phyloP scores from a whole-genome alignment of 1,140 invertebrate genomes.

The Aricia agestis region DNA sequence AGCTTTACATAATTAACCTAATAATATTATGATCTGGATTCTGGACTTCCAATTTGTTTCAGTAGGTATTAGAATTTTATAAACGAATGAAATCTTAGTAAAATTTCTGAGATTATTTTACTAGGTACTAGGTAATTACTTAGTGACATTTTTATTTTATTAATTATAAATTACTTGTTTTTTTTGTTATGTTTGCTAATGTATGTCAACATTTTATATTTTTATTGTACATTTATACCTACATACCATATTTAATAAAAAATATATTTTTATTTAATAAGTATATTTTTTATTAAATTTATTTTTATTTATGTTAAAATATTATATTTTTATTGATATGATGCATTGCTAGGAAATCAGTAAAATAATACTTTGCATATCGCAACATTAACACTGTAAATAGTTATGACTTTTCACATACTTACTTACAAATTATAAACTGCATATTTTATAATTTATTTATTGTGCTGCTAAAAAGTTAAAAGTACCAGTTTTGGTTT shows the following conservation, averaged over 20 bases:
- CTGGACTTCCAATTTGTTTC: conserved; percentile 21
- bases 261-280: too few species aligned
- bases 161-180: conserved; percentile 46
- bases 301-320: conserved; percentile 53
- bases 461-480: conserved; percentile 7
- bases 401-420: conserved; percentile 47
- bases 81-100: neutral
- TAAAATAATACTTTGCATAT: conserved; percentile 60
- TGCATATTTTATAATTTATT: conserved; percentile 41
- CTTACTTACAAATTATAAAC: conserved; percentile 51
- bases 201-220: conserved; percentile 54
- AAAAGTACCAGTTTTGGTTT: too few species aligned
- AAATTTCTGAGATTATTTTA: conserved; percentile 57
- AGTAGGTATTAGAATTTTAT: conserved; percentile 5
- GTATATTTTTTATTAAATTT: too few species aligned
- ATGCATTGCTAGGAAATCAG: conserved; percentile 60
- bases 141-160: neutral
- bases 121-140: neutral
- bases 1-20: neutral
- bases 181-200: conserved; percentile 71
- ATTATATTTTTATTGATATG: conserved; percentile 60
- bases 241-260: conserved; percentile 50
- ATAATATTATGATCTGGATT: conserved; percentile 19
- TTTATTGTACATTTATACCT: conserved; percentile 61
- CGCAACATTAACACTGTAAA: conserved; percentile 60